These are phyloP conservation scores for Oreonectes daqikongensis DNA, from an alignment of 2,797 vertebrate genomes.

Conservation along the genomic window DNA sequence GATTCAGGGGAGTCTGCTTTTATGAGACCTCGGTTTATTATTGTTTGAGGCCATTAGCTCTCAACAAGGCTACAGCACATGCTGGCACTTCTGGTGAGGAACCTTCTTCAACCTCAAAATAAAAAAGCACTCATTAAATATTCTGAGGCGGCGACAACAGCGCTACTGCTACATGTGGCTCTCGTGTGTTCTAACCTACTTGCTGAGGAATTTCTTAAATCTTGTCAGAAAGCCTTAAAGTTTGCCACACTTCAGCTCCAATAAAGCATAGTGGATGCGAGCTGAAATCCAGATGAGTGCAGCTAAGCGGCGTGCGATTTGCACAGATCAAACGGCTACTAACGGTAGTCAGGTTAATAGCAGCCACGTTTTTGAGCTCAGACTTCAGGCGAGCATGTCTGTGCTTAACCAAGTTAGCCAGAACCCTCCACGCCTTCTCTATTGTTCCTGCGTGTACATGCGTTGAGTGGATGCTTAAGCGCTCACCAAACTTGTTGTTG, in stretches of 20 bases:
- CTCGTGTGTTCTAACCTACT: slow-evolving; percentile 20
- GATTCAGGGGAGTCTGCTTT: slow-evolving; percentile 63
- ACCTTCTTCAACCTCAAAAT: slow-evolving; percentile 27
- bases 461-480: slow-evolving; percentile 6
- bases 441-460: slow-evolving; percentile 24
- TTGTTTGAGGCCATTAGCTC: slow-evolving; percentile 62
- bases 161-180: slow-evolving; percentile 13
- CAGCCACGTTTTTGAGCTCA: slow-evolving; percentile 50
- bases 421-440: slow-evolving; percentile 19
- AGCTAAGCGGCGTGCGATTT: slow-evolving; percentile 30
- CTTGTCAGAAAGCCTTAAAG: slow-evolving; percentile 20
- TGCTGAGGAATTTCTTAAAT: slow-evolving; percentile 35
- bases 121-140: not conserved
- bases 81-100: slow-evolving; percentile 44
- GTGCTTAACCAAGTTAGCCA: slow-evolving; percentile 20
- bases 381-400: slow-evolving; percentile 34
- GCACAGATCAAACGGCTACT: slow-evolving; percentile 48
- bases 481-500: slow-evolving; percentile 5
- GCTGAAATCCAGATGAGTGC: slow-evolving; percentile 44
- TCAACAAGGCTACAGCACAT: slow-evolving; percentile 40
- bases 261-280: slow-evolving; percentile 31
- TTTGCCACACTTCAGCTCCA: slow-evolving; percentile 10
- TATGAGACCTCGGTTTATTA: slow-evolving; percentile 64
- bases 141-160: slow-evolving; percentile 12
- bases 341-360: slow-evolving; percentile 55